Conservation (phyloP, 2,113 vertebrate genomes). For the Pachycephala philippinensis region DNA sequence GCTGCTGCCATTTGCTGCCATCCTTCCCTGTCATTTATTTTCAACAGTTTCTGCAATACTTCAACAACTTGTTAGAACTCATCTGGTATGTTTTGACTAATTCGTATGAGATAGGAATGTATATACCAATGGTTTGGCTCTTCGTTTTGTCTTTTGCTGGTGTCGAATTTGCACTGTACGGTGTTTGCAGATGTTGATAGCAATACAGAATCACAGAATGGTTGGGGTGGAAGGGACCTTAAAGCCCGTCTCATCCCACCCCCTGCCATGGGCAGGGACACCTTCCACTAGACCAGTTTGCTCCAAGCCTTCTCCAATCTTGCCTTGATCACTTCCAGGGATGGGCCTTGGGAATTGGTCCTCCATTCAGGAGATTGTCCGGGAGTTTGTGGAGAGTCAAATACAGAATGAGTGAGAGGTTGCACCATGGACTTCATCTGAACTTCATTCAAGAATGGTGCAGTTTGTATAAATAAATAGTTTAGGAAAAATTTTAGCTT, state of each 20-base stretch:
- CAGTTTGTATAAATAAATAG: background rate
- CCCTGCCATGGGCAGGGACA: background rate
- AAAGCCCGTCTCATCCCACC: fast-evolving
- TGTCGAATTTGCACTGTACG: background rate
- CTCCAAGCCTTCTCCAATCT: background rate
- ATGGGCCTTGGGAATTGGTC: background rate
- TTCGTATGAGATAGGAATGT: fast-evolving
- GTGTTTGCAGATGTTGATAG: background rate
- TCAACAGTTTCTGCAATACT: background rate
- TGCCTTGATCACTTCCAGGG: background rate
- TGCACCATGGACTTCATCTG: background rate
- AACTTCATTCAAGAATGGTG: background rate
- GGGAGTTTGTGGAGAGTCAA: background rate
- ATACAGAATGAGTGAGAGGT: background rate
- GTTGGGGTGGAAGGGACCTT: background rate
- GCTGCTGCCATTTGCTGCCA: background rate
- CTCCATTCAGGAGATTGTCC: fast-evolving
- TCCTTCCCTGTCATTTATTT: background rate
- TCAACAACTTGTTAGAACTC: background rate
- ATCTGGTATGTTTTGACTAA: background rate
- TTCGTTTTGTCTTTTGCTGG: background rate
- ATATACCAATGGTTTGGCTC: background rate
- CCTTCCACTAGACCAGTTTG: background rate
- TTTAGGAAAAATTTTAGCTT: background rate
- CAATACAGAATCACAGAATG: background rate